A percentile compares a stretch with the other conserved stretches of the same genome.
Evolutionary conservation across 2,113 vertebrate species (phyloP).

Genomic region (Oenanthe melanoleuca): DNA sequence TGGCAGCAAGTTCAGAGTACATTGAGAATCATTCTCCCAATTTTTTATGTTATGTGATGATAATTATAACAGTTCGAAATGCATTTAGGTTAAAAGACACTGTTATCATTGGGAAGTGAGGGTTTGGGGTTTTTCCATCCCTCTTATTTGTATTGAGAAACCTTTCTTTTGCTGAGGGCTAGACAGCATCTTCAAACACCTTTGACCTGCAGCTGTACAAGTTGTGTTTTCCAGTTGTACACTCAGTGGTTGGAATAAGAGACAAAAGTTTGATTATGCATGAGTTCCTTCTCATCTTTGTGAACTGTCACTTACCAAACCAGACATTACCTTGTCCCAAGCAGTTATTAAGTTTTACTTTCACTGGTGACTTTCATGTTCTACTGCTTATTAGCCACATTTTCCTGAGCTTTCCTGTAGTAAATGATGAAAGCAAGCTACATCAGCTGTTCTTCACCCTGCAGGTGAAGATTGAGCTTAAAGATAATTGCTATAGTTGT

Average conservation of each 20-base stretch:
- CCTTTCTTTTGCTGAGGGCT: not conserved
- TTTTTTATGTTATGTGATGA: not conserved
- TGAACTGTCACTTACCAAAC: not conserved
- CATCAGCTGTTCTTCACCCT: not conserved
- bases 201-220: not conserved
- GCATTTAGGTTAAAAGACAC: not conserved
- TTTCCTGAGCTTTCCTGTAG: not conserved
- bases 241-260: not conserved
- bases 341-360: not conserved
- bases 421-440: not conserved
- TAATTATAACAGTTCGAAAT: not conserved
- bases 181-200: not conserved
- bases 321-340: not conserved
- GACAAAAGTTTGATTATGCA: not conserved
- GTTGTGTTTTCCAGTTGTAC: not conserved
- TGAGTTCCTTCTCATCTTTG: not conserved
- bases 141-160: not conserved
- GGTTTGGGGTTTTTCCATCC: not conserved
- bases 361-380: not conserved
- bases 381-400: not conserved
- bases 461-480: not conserved
- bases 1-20: not conserved
- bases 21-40: not conserved
- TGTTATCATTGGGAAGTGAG: not conserved
- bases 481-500: not conserved